Conservation (phyloP, 1,140 invertebrate species). For the Neodiprion pinetum region DNA sequence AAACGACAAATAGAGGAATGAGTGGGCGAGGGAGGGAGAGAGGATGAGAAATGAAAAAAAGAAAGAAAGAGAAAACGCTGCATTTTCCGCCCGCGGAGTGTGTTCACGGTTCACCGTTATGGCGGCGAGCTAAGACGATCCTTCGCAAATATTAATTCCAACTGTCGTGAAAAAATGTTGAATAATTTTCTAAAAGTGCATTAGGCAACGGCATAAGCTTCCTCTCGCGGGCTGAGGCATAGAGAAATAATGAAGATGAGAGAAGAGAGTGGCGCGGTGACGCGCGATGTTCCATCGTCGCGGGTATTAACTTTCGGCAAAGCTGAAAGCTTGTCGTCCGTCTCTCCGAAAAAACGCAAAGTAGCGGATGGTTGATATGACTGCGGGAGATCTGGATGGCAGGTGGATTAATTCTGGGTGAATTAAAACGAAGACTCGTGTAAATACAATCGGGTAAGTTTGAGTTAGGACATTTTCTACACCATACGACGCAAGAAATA, state of each 20-base stretch:
- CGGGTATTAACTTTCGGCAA: neutral
- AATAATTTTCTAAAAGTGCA: slow-evolving; percentile 44
- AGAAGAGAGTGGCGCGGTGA: neutral
- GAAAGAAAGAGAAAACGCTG: neutral
- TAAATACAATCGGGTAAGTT: too few species aligned
- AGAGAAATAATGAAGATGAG: neutral
- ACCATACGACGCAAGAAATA: too few species aligned
- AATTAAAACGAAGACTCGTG: neutral
- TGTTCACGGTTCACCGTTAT: neutral
- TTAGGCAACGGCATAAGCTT: slow-evolving; percentile 25
- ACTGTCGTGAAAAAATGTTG: slow-evolving; percentile 31
- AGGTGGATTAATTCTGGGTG: neutral
- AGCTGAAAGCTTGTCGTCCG: neutral
- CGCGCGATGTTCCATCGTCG: neutral
- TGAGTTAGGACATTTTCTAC: too few species aligned
- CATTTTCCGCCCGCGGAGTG: too few species aligned
- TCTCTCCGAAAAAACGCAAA: neutral
- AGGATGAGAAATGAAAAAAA: neutral
- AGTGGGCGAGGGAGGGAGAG: neutral
- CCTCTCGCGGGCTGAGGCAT: neutral
- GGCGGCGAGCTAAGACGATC: neutral
- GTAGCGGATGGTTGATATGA: neutral
- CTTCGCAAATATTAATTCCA: slow-evolving; percentile 14
- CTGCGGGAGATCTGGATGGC: neutral
- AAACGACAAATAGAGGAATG: too few species aligned